phyloP scores from a whole-genome alignment of 2,888 invertebrate genomes.

The Chrysolina oricalcia region DNA sequence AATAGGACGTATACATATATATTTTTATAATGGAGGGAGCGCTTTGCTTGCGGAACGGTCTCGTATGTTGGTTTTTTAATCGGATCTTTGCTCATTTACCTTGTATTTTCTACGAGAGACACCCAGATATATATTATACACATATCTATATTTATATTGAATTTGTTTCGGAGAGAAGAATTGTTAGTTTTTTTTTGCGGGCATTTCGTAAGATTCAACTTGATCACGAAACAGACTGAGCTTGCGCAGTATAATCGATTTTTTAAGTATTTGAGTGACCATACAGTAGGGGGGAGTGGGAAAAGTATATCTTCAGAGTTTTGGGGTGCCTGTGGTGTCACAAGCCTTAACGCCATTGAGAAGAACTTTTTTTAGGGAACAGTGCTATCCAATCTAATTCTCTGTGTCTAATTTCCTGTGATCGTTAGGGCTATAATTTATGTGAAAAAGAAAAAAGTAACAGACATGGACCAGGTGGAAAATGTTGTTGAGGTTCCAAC shows the following conservation, averaged over 20 bases:
- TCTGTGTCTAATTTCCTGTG: too few relatives aligned
- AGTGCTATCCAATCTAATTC: too few relatives aligned
- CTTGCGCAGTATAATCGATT: not conserved
- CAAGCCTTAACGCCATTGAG: too few relatives aligned
- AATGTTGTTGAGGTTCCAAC: too few relatives aligned
- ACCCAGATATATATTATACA: slow-evolving; percentile 28
- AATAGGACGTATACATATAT: slow-evolving; percentile 35
- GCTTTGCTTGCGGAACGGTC: slow-evolving; percentile 39
- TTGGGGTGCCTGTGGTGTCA: too few relatives aligned
- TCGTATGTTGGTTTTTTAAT: slow-evolving; percentile 33
- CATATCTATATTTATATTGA: slow-evolving; percentile 26
- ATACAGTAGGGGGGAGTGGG: not conserved
- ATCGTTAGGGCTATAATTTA: too few relatives aligned
- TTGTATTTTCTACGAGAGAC: slow-evolving; percentile 10
- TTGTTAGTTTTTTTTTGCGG: slow-evolving; percentile 25
- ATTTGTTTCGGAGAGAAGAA: slow-evolving; percentile 4
- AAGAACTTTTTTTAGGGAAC: too few relatives aligned
- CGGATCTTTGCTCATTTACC: slow-evolving; percentile 43
- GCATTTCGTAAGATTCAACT: not conserved
- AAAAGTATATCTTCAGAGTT: too few relatives aligned
- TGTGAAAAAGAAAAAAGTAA: too few relatives aligned
- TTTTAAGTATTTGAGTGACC: not conserved
- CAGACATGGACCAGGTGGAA: too few relatives aligned
- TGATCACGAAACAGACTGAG: slow-evolving; percentile 8
- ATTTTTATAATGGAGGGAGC: slow-evolving; percentile 41